These are phyloP conservation scores for Pygoscelis adeliae DNA, from an alignment of 2,113 vertebrate species.

Conservation along the genomic window DNA sequence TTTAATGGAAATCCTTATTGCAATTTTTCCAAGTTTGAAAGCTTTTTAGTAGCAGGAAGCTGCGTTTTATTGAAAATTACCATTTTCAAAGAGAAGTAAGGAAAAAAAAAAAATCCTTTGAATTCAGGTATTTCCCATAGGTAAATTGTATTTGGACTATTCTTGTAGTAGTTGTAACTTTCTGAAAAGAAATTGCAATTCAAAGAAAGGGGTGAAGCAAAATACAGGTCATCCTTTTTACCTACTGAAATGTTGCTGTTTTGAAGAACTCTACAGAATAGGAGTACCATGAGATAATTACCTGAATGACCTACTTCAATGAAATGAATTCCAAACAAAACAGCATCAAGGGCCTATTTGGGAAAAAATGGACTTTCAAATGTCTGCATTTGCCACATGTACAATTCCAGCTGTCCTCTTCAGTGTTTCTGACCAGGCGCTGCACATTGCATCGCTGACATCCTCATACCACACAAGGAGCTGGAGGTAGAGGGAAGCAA, in stretches of 20 bases:
- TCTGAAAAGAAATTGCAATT: neutral
- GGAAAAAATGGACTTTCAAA: neutral
- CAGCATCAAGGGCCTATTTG: neutral
- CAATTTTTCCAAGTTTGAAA: neutral
- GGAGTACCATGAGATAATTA: neutral
- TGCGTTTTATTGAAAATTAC: neutral
- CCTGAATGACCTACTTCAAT: neutral
- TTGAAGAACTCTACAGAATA: neutral
- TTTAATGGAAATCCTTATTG: neutral
- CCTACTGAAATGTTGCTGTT: neutral
- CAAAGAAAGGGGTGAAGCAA: neutral
- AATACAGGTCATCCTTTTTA: neutral
- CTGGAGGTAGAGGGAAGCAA: neutral
- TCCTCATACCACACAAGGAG: neutral
- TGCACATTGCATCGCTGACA: fast-evolving
- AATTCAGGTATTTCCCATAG: neutral
- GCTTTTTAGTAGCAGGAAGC: neutral
- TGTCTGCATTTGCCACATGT: neutral
- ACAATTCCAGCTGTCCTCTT: neutral
- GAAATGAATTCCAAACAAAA: neutral
- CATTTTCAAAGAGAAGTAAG: neutral
- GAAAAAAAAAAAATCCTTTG: neutral
- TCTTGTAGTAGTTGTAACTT: neutral
- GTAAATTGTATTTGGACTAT: neutral
- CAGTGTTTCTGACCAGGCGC: neutral